Base-by-base conservation (phyloP, 1,140 invertebrate genomes). In the Ips nitidus region DNA sequence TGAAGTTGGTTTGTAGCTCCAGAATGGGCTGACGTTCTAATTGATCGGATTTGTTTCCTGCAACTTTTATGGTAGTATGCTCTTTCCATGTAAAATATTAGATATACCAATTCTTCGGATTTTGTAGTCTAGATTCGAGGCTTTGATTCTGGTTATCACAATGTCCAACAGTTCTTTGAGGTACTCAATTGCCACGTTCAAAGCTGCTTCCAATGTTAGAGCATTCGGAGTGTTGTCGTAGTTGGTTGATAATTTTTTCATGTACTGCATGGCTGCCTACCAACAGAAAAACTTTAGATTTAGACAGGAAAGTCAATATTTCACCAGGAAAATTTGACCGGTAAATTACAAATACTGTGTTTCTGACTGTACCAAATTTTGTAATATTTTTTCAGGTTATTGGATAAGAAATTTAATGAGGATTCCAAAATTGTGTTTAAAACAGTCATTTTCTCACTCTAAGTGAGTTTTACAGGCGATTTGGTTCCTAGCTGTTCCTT, bases 1-100 rank as follows among this genome's bases (percentile, higher is more conserved):
- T 52, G 37, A 75, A 76, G 56, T 72, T 70, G 3, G 55, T 53
- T 63, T 72, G 72, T 2, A 76, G 53, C 6, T 66, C 62, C n/a
- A 71, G 43, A 4, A 76, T 56, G 4, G 59, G 43, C 42, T 74
- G 71, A 37, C 50, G 69, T 66, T 76, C 74, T 52, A 42, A 59
- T 6, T 40, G 45, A 50, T 50, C 3, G 22, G 22, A 50, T 50
- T 50, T 8, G 45, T 50, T 6, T 50, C 22, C 22, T 22, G 22
- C 0, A 22, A 22, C 22, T 22, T 22, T 22, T 22, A 22, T 22
- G 22, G 22, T 22, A 22, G 22, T 0, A 22, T 22, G 22, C 22
- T 22, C 22, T 22, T 22, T 22, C 22, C 22, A 22, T 22, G 22
- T 22, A 22, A 22, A 22, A 22, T 22, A 22, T 22, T 22, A 22